Evolutionary conservation across 2,797 vertebrate genomes (phyloP).

Genomic region (Botia almorhae): DNA sequence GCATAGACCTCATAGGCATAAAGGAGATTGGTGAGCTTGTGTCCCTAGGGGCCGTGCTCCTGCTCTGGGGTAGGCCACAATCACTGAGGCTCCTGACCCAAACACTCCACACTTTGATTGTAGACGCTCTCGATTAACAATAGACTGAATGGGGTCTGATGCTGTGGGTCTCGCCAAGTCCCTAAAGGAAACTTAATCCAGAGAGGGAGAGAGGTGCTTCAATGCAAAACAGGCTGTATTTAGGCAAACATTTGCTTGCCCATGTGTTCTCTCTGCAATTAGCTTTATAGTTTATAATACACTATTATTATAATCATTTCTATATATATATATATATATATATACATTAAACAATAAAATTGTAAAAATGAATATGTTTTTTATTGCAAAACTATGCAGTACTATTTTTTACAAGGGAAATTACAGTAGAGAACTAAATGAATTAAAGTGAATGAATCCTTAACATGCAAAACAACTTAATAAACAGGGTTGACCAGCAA

Average conservation of each 20-base stretch:
- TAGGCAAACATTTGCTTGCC: constrained; percentile 13
- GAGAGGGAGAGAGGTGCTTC: constrained; percentile 28
- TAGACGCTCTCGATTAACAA: constrained; percentile 59
- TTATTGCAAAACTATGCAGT: not conserved
- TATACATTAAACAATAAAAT: not conserved
- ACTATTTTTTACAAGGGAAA: no score
- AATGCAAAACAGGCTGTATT: constrained; percentile 13
- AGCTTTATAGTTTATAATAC: constrained; percentile 18
- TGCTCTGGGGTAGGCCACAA: constrained; percentile 59
- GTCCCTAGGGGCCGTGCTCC: constrained; percentile 47
- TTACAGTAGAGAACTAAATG: not conserved
- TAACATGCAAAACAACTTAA: not conserved
- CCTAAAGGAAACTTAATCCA: constrained; percentile 60
- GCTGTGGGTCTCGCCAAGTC: constrained; percentile 56
- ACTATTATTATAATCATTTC: not conserved
- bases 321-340: no score
- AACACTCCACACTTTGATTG: constrained; percentile 65
- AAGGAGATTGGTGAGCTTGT: constrained; percentile 41
- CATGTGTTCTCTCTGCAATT: constrained; percentile 3
- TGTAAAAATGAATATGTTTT: not conserved
- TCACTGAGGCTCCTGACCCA: constrained; percentile 63
- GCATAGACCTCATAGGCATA: constrained; percentile 22
- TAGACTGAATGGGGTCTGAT: constrained; percentile 57
- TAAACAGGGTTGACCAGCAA: not conserved
- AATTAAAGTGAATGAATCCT: not conserved